phyloP scores from a whole-genome alignment of 2,888 invertebrate genomes.

The Pyrochroa serraticornis region DNA sequence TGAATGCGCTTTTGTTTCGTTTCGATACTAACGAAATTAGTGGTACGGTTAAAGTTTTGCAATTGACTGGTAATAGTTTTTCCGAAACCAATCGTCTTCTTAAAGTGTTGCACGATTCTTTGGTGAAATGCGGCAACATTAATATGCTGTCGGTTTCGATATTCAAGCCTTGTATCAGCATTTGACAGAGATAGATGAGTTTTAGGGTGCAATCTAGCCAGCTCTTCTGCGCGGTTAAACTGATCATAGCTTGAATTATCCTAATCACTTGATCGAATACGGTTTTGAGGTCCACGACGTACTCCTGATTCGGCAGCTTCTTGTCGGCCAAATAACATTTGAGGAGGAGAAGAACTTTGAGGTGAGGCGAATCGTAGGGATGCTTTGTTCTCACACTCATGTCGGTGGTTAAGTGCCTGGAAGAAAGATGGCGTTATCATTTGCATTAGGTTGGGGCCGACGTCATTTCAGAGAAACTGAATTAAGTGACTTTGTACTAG shows the following conservation, averaged over 20 bases:
- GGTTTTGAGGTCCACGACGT: conserved; percentile 94
- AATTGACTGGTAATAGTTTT: conserved; percentile 3
- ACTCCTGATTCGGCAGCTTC: conserved; percentile 88
- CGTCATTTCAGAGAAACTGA: too few relatives aligned
- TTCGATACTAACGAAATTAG: conserved; percentile 19
- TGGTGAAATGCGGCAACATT: conserved; percentile 77
- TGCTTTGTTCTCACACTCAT: conserved; percentile 75
- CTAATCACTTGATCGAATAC: conserved; percentile 95
- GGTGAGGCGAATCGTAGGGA: conserved; percentile 87
- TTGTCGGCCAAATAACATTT: conserved; percentile 93
- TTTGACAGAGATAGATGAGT: conserved; percentile 83
- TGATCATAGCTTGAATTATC: conserved; percentile 97
- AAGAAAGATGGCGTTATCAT: conserved; percentile 33
- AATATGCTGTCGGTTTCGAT: conserved; percentile 75
- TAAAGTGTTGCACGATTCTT: conserved; percentile 68
- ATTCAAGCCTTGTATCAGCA: conserved; percentile 91
- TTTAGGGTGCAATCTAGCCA: conserved; percentile 84
- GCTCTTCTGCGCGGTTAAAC: conserved; percentile 87
- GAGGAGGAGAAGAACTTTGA: conserved; percentile 90
- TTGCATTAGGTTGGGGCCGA: too few relatives aligned
- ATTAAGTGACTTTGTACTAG: too few relatives aligned
- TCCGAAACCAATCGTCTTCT: conserved; percentile 54
- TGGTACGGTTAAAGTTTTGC: conserved; percentile 13
- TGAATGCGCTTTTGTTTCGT: conserved; percentile 25
- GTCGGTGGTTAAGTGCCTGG: conserved; percentile 78